Base-by-base conservation (phyloP, 2,888 invertebrate genomes). In the Psylliodes chrysocephalus region DNA sequence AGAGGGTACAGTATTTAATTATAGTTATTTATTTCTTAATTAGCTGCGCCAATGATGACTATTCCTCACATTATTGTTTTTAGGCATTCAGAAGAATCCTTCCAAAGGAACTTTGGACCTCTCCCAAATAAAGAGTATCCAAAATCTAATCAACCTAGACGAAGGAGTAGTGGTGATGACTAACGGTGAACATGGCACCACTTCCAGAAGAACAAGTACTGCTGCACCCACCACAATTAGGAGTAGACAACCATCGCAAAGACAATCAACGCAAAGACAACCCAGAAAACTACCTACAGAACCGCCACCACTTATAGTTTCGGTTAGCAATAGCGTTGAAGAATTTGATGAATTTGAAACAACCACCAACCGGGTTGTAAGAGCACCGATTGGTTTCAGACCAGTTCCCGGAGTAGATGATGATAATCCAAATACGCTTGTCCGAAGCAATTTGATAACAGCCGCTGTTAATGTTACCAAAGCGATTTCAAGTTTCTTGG, bases 401-500 rank as follows among this genome's bases (percentile, higher is more conserved):
- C 81, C 82, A 12, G 79, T 82, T 25, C 79, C 77, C 10, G 83
- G 82, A 4, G 74, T 82, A 7, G 76, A 76, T 49, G 76, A 78
- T 56, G 75, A 71, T 17, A 67, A 72, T 46, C 71, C 76, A 5
- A 78, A 76, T 46, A 73, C 78, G 15, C 74, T 80, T 52, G 79
- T 84, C 35, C 78, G 84, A 63, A 83, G 81, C 66, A 85, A 85
- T 79, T 85, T 91, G 62, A 86, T 91, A 52, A 89, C 88, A 59
- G 90, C 91, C 14, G 91, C 91, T 63, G 89, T 91, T 71, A 91
- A 91, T 74, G 91, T 91, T 66, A 91, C 91, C 22, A 87, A 89
- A 80, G 90, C 91, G 1, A 91, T 92, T 79, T 90, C 91, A 64
- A 89, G 89, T 81, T 91, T 92, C 82, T 85, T 92, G 75, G 91